A percentile compares a stretch with the other conserved stretches of the same genome.
Conservation (phyloP, 1,140 invertebrate genomes). For the Mya arenaria region DNA sequence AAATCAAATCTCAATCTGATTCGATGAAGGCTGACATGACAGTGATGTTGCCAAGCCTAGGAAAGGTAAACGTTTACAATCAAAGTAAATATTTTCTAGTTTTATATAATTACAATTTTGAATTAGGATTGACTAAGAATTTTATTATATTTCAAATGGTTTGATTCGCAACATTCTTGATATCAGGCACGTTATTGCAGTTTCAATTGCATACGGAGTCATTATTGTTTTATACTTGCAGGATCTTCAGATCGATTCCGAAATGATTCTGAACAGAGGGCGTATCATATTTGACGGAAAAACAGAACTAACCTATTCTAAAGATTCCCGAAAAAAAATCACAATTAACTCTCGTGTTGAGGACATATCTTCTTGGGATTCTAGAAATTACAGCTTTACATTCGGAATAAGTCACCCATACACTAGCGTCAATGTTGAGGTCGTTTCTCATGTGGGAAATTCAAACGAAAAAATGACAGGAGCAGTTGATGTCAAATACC, state of each 20-base stretch:
- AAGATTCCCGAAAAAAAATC: conserved; percentile 70
- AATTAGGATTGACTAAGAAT: neutral
- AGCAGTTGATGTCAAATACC: conserved; percentile 53
- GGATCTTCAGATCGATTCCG: conserved; percentile 64
- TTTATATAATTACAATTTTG: neutral
- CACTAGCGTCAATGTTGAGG: conserved; percentile 57
- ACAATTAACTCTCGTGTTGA: conserved; percentile 71
- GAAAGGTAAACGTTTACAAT: conserved; percentile 59
- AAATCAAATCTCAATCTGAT: conserved; percentile 45
- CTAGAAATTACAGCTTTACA: conserved; percentile 56
- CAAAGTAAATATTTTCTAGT: neutral
- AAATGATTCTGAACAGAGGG: conserved; percentile 61
- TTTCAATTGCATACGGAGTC: too few relatives aligned
- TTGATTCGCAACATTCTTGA: too few relatives aligned
- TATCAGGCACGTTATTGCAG: too few relatives aligned
- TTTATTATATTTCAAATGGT: neutral
- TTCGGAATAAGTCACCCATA: conserved; percentile 57
- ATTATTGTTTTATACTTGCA: conserved; percentile 22
- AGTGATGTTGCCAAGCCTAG: conserved; percentile 65
- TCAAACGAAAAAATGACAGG: conserved; percentile 42
- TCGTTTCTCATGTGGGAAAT: conserved; percentile 55
- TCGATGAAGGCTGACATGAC: conserved; percentile 60
- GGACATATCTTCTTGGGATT: conserved; percentile 50
- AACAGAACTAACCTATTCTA: conserved; percentile 75
- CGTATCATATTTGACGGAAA: conserved; percentile 65